These are phyloP conservation scores for Cnemophilus loriae DNA, from an alignment of 2,113 vertebrate genomes.

Conservation along the genomic window DNA sequence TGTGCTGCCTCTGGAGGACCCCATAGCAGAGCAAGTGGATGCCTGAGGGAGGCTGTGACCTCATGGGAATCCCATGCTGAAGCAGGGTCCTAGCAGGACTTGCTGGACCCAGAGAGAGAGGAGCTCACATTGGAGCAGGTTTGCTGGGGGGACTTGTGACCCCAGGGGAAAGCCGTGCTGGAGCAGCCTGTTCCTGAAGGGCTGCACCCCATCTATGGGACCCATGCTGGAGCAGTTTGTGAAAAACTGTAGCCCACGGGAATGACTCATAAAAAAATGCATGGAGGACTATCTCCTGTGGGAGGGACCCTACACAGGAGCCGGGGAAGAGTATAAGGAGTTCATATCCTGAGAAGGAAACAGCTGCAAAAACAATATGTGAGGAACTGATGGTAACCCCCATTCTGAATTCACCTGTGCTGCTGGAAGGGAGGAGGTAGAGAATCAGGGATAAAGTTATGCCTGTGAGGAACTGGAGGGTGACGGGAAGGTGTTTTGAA, in stretches of 20 bases:
- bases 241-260: not conserved
- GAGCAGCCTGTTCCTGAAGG: not conserved
- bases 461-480: not conserved
- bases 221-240: not conserved
- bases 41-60: not conserved
- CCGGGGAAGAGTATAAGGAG: not conserved
- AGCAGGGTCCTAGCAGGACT: not conserved
- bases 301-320: not conserved
- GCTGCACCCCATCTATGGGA: not conserved
- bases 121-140: not conserved
- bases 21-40: not conserved
- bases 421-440: not conserved
- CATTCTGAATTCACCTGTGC: rapidly evolving
- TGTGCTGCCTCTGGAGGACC: not conserved
- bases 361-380: not conserved
- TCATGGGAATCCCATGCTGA: not conserved
- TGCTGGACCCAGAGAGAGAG: not conserved
- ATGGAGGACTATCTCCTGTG: not conserved
- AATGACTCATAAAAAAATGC: not conserved
- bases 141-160: not conserved
- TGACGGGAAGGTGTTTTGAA: not conserved
- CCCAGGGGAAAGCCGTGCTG: no score
- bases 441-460: not conserved
- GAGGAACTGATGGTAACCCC: not conserved
- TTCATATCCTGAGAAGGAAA: not conserved